phyloP scores from a whole-genome alignment of 92 coral and sea anemone genomes.

The Galaxea fascicularis region DNA sequence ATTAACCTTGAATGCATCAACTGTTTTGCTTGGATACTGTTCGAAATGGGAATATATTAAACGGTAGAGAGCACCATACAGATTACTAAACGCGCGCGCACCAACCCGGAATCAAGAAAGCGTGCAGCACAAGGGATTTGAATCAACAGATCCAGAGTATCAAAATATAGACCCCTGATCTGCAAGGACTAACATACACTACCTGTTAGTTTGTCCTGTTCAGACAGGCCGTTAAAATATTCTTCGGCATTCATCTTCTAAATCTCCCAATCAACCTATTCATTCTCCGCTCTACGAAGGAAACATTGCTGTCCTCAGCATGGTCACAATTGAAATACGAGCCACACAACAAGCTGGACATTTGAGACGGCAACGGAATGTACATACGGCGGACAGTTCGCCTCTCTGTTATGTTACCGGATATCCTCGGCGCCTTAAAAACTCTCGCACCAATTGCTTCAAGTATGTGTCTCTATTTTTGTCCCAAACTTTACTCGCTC shows the following conservation, averaged over 20 bases:
- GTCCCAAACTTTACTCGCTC: background rate
- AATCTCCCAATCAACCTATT: background rate
- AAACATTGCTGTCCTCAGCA: constrained; percentile 50
- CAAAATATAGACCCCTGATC: background rate
- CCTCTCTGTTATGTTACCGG: constrained; percentile 55
- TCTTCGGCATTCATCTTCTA: constrained; percentile 35
- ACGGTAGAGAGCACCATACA: background rate
- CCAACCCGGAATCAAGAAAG: constrained; percentile 14
- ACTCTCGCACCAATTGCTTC: constrained; percentile 30
- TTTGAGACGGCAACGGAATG: constrained; percentile 81
- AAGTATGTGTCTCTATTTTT: constrained; percentile 19
- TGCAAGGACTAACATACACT: constrained; percentile 22
- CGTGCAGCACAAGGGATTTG: constrained; percentile 23
- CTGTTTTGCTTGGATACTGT: background rate
- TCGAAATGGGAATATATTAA: background rate
- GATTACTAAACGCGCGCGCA: background rate
- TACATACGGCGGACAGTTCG: constrained; percentile 69
- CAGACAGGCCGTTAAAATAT: constrained; percentile 29
- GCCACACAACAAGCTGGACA: constrained; percentile 68
- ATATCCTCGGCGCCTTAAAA: constrained; percentile 56
- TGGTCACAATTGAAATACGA: constrained; percentile 73
- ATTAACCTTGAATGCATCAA: constrained; percentile 12
- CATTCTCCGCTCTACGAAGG: constrained; percentile 22
- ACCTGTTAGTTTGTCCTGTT: constrained; percentile 45
- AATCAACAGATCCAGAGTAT: constrained; percentile 27